Base-by-base conservation (phyloP, 1,140 invertebrate species). In the Dendrolimus punctatus region DNA sequence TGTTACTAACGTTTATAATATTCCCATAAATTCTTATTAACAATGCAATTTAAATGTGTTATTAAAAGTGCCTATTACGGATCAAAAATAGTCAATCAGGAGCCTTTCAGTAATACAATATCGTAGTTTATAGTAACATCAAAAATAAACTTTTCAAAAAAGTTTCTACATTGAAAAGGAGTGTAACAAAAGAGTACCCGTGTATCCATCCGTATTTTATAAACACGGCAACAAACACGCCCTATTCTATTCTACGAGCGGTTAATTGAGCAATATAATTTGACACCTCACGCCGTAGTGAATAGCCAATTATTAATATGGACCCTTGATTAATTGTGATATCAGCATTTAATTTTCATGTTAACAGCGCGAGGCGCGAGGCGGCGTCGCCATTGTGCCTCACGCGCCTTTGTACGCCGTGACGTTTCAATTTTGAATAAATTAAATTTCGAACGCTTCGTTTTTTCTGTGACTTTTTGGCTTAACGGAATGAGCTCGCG, bases 361-460 rank as follows among this genome's bases (percentile, higher is more conserved):
- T 85, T 85, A 83, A 85, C 80, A 84, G 45, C 68, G 67, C 73
- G 50, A 56, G 55, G 58, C 55, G 55, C 58, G 55, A 45, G 58
- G 54, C 51, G 53, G 60, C 51, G 51, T 62, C 63, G 64, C 75
- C 72, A 83, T 83, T 83, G 80, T 83, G 64, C 58, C 64, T 62
- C 60, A 62, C 66, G 64, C 66, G 71, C 77, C 70, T 80, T 84
- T 84, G 80, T 84, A 60, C 55, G 65, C 72, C 79, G 75, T 85
- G 82, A 85, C 82, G 82, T 85, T 82, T 85, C 82, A 85, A 85
- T 85, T 84, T 84, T 81, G 82, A 82, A 85, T 84, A 85, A 85
- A 85, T 85, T 85, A 85, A 84, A 85, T 85, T 85, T 85, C 79
- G 77, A 85, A 84, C 82, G 82, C 79, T 80, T 77, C 73, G 71